Conservation (phyloP, 2,113 vertebrate genomes). For the Bombycilla garrulus region DNA sequence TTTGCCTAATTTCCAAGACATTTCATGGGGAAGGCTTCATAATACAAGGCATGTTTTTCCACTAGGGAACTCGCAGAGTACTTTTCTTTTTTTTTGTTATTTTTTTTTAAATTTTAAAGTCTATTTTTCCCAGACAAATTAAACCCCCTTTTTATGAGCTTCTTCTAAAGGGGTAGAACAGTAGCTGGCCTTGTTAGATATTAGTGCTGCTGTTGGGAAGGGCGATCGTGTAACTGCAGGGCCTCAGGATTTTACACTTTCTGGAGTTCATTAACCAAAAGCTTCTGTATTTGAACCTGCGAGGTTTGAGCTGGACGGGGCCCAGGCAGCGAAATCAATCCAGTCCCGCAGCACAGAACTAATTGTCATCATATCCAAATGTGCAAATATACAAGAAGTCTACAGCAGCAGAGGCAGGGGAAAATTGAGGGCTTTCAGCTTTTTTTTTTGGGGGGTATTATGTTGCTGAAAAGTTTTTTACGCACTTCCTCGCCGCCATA, state of each 20-base stretch:
- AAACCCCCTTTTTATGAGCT: slow-evolving; percentile 72
- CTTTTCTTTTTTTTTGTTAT: background rate
- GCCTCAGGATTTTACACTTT: slow-evolving; percentile 44
- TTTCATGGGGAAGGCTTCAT: slow-evolving; percentile 68
- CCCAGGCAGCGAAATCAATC: slow-evolving; percentile 57
- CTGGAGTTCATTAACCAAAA: slow-evolving; percentile 44
- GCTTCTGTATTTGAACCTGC: slow-evolving; percentile 30
- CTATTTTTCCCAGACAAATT: slow-evolving; percentile 75
- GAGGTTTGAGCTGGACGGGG: slow-evolving; percentile 32
- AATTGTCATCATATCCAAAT: slow-evolving; percentile 62
- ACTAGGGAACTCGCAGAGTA: slow-evolving; percentile 52
- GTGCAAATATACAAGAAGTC: slow-evolving; percentile 59
- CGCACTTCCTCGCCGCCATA: slow-evolving; percentile 19
- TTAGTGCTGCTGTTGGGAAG: slow-evolving; percentile 62
- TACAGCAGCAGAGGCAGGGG: slow-evolving; percentile 9
- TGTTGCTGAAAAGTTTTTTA: slow-evolving; percentile 51
- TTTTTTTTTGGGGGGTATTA: background rate
- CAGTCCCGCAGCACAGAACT: slow-evolving; percentile 52
- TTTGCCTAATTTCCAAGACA: slow-evolving; percentile 79
- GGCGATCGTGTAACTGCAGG: slow-evolving; percentile 50
- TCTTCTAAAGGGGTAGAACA: slow-evolving; percentile 70
- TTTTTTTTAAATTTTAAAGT: background rate
- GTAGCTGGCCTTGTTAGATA: slow-evolving; percentile 69
- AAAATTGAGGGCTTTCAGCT: slow-evolving; percentile 26
- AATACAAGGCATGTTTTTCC: slow-evolving; percentile 72